phyloP scores from a whole-genome alignment of 1,140 invertebrate species.

The Asbolus verrucosus region DNA sequence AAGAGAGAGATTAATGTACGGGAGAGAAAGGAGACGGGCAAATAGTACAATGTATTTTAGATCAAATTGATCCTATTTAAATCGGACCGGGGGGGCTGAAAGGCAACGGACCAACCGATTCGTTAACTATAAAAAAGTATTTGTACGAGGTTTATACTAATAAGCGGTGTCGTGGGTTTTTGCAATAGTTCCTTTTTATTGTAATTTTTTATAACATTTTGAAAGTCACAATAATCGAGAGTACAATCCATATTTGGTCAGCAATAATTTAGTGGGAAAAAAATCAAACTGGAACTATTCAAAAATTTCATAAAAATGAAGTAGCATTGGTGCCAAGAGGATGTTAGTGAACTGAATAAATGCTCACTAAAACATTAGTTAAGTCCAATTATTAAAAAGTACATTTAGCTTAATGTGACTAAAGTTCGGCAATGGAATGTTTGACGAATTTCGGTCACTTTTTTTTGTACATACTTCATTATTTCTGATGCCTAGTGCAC shows the following conservation, averaged over 20 bases:
- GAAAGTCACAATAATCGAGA: conserved; percentile 8
- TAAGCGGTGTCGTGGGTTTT: conserved; percentile 18
- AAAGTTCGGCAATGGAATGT: conserved; percentile 20
- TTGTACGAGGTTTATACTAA: conserved; percentile 12
- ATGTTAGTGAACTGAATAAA: conserved; percentile 57
- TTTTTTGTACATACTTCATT: conserved; percentile 30
- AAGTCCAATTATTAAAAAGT: conserved; percentile 45
- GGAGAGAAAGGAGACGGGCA: conserved; percentile 29
- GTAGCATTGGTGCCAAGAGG: conserved; percentile 56
- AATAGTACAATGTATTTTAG: conserved; percentile 41
- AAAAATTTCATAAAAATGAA: conserved; percentile 27
- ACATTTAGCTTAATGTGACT: conserved; percentile 29
- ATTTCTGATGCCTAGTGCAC: conserved; percentile 37
- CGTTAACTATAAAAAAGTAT: neutral
- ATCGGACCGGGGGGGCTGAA: neutral
- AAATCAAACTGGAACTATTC: conserved; percentile 40
- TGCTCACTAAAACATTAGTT: conserved; percentile 61
- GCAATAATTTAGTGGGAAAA: conserved; percentile 29
- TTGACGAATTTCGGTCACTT: conserved; percentile 33
- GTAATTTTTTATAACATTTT: conserved; percentile 5
- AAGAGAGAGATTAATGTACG: conserved; percentile 13
- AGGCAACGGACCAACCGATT: neutral
- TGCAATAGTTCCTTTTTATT: conserved; percentile 32
- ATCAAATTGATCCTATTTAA: conserved; percentile 25
- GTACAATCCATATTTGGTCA: conserved; percentile 25